These are phyloP conservation scores for Parasteatoda tepidariorum DNA, from an alignment of 1,140 invertebrate species.

Conservation along the genomic window DNA sequence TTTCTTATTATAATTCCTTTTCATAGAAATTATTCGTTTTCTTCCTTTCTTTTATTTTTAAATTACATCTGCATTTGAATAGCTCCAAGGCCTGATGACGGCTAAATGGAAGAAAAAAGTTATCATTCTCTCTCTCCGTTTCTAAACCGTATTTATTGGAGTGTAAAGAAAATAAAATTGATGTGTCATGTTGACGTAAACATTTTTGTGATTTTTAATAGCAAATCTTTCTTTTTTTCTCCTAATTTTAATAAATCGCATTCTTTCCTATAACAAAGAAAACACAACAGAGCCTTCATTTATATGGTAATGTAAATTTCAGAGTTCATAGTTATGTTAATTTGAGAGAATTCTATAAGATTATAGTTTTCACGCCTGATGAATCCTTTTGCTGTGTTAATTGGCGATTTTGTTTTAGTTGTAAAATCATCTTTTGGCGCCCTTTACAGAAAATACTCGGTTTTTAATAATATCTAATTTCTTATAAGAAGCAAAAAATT, in stretches of 20 bases:
- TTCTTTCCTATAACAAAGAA: neutral
- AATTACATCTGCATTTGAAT: neutral
- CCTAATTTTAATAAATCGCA: neutral
- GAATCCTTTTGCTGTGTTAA: no score
- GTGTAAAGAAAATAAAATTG: conserved; percentile 10
- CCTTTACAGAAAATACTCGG: no score
- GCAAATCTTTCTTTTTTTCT: neutral
- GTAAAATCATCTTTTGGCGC: no score
- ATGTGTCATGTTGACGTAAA: conserved; percentile 1
- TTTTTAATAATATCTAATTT: no score
- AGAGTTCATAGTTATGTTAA: conserved; percentile 6
- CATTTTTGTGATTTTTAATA: neutral
- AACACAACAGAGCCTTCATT: conserved; percentile 11
- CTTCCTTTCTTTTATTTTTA: conserved; percentile 23
- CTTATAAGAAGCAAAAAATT: no score
- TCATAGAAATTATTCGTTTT: conserved; percentile 22
- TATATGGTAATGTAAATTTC: conserved; percentile 31
- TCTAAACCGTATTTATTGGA: neutral
- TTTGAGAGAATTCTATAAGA: conserved; percentile 11
- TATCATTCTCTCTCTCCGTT: no score
- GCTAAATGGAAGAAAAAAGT: neutral
- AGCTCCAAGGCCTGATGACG: neutral
- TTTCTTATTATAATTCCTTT: neutral
- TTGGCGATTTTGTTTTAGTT: no score
- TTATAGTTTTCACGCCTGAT: no score